phyloP scores from a whole-genome alignment of 2,113 vertebrate species.

The Triplophysa dalaica region DNA sequence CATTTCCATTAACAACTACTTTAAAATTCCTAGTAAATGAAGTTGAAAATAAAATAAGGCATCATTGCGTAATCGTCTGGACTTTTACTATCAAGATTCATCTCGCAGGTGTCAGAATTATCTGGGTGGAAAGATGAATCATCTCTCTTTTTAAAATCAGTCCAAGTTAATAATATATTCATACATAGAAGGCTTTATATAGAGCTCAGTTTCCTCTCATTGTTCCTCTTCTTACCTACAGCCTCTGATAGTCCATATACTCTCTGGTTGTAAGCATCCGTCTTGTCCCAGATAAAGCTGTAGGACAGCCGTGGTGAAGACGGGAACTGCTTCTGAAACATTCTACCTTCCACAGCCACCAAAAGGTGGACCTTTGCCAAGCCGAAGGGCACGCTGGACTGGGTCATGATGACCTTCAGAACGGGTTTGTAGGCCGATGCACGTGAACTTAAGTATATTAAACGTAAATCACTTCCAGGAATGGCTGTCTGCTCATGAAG shows the following conservation, averaged over 20 bases:
- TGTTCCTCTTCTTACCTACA: conserved; percentile 80
- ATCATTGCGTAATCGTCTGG: neutral
- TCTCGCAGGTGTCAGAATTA: neutral
- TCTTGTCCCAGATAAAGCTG: conserved; percentile 99
- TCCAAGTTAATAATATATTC: conserved; percentile 35
- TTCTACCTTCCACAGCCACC: conserved; percentile 95
- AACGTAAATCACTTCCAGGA: conserved; percentile 91
- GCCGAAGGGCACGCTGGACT: conserved; percentile 88
- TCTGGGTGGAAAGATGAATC: conserved; percentile 24
- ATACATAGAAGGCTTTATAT: conserved; percentile 30
- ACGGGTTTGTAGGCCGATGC: conserved; percentile 95
- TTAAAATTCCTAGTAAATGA: neutral
- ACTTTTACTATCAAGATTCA: neutral
- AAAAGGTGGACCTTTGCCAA: conserved; percentile 98
- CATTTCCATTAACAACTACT: neutral
- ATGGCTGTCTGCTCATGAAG: conserved; percentile 96
- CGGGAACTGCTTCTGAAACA: conserved; percentile 97
- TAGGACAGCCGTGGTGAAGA: conserved; percentile 95
- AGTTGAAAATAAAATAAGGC: neutral
- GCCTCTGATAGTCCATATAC: conserved; percentile 95
- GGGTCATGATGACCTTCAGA: conserved; percentile 96
- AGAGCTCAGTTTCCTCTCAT: conserved; percentile 21
- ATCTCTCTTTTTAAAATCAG: conserved; percentile 6
- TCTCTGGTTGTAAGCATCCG: conserved; percentile 94
- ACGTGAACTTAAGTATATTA: conserved; percentile 95